These are phyloP conservation scores for Phoebastria nigripes DNA, from an alignment of 2,797 vertebrate species.

Conservation along the genomic window DNA sequence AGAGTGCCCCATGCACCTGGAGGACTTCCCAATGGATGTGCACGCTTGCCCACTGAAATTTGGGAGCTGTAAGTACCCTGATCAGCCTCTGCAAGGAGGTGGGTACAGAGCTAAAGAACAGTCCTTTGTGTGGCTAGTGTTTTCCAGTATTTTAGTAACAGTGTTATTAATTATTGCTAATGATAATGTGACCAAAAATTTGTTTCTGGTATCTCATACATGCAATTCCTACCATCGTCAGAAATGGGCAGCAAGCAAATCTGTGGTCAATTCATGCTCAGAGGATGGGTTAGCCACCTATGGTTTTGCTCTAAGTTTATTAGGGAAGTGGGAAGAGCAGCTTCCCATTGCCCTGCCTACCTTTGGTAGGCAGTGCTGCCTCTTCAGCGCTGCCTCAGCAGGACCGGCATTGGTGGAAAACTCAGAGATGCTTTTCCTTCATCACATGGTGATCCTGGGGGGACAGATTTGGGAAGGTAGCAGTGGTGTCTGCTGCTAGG, in stretches of 20 bases:
- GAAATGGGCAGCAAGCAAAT: background rate
- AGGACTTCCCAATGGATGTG: slow-evolving; percentile 98
- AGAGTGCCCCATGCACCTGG: slow-evolving; percentile 98
- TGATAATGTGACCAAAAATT: background rate
- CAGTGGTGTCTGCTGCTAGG: background rate
- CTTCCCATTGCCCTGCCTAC: background rate
- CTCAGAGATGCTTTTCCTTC: background rate
- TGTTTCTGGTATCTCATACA: background rate
- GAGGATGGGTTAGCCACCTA: background rate
- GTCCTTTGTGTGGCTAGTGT: background rate
- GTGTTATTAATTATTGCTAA: background rate
- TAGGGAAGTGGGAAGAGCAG: background rate
- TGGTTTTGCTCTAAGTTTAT: background rate
- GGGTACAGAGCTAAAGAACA: background rate
- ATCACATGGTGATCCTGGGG: background rate
- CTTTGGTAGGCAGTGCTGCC: background rate
- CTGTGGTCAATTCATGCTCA: background rate
- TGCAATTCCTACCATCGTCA: background rate
- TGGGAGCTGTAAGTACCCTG: slow-evolving; percentile 90
- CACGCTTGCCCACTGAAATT: slow-evolving; percentile 97
- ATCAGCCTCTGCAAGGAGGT: background rate
- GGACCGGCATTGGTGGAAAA: background rate
- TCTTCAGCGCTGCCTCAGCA: background rate
- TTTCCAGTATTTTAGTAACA: background rate
- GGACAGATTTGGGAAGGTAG: background rate